A percentile compares a stretch with the other conserved stretches of the same genome.
These are phyloP conservation scores for Falco punctatus DNA, from an alignment of 2,113 vertebrate species.

Conservation along the genomic window DNA sequence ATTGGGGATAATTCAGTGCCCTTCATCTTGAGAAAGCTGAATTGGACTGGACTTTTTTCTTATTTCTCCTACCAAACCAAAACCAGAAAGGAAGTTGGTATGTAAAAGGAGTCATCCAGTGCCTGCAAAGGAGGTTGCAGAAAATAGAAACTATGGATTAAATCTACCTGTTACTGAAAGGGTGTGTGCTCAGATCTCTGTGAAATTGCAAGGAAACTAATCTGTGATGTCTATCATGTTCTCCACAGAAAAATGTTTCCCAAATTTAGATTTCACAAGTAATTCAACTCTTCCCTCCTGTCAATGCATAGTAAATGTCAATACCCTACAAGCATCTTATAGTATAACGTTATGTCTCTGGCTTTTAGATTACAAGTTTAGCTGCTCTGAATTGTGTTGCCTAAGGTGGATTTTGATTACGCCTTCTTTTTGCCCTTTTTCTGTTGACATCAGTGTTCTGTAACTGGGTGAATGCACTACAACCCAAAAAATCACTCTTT, in stretches of 20 bases:
- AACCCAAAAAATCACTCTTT: background rate
- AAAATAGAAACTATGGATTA: background rate
- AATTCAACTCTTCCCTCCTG: background rate
- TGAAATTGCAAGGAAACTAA: background rate
- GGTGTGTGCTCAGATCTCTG: background rate
- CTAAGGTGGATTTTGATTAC: background rate
- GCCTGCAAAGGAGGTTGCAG: background rate
- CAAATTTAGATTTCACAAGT: background rate
- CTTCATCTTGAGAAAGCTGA: background rate
- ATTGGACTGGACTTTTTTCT: background rate
- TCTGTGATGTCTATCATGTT: background rate
- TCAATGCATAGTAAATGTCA: background rate
- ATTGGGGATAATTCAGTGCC: background rate
- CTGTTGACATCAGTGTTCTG: background rate
- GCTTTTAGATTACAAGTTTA: background rate
- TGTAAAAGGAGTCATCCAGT: background rate
- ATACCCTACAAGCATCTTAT: background rate
- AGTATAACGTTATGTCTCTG: background rate
- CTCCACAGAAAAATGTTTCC: background rate
- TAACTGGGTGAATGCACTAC: background rate
- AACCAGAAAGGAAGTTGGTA: background rate
- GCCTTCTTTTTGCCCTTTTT: background rate
- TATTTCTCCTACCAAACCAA: background rate
- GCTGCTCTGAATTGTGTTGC: accelerated
- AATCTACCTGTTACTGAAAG: background rate